Percentiles rank a stretch among this genome's conserved stretches.
phyloP scores from a whole-genome alignment of 2,113 vertebrate genomes.

The Peromyscus leucopus region DNA sequence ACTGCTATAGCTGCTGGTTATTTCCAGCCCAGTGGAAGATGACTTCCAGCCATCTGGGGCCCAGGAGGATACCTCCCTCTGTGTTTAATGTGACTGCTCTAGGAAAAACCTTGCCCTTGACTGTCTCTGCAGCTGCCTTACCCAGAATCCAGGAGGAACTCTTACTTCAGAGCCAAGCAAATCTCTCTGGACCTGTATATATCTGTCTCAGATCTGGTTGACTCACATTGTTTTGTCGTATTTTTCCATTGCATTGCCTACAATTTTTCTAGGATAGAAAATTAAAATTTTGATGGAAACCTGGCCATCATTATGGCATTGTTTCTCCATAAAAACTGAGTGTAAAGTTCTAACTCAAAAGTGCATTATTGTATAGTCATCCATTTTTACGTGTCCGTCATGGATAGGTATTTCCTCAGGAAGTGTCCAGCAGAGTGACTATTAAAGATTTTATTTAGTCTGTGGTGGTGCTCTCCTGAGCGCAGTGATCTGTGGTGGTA shows the following conservation, averaged over 20 bases:
- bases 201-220: background rate
- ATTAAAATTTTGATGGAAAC: background rate
- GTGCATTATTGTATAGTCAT: constrained; percentile 12
- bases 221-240: constrained; percentile 12
- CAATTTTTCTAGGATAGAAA: constrained; percentile 55
- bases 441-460: constrained; percentile 16
- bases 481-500: background rate
- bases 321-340: constrained; percentile 22
- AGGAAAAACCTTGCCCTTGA: background rate
- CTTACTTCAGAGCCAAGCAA: background rate
- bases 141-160: background rate
- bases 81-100: background rate
- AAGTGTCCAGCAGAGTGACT: background rate
- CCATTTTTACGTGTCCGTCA: background rate
- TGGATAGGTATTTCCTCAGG: background rate
- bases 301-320: constrained; percentile 24
- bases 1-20: background rate
- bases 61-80: background rate
- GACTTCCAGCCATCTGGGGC: too few relatives aligned
- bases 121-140: background rate
- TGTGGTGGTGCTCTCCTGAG: background rate
- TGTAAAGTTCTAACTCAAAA: constrained; percentile 37
- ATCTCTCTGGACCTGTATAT: background rate
- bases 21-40: background rate
- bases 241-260: constrained; percentile 41